Evolutionary conservation across 2,113 vertebrate species (phyloP), one percentile per base, ranked within the genome.

Genomic region (Pluvianellus socialis): DNA sequence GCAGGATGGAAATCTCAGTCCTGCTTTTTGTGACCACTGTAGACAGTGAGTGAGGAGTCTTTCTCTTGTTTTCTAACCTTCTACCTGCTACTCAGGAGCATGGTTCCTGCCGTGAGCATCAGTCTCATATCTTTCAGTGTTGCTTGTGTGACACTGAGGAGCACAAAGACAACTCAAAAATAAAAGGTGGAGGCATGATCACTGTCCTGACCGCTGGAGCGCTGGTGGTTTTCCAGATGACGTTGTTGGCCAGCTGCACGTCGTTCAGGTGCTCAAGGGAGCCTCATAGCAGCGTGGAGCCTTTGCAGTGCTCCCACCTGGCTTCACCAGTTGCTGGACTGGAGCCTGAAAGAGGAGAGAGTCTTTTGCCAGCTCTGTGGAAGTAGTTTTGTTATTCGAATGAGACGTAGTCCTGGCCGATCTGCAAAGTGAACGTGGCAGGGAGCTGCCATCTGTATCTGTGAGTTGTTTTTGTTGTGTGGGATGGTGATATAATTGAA

Each of bases 201-300:
- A 20, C n/a, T 10, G 17, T 65, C 30, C 38, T 53, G 56, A 42
- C 52, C 0, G 1, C 58, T 8, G 9, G 52, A 58, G 56, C 1
- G 1, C 15, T 35, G 30, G 21, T 61, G 40, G 24, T n/a, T 42
- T 59, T 66, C 38, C 28, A 50, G 49, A 24, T 13, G 42, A 10
- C 23, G 38, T 58, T 77, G 44, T 44, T 16, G 44, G 35, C 35
- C 38, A 12, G 4, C 61, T 4, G 1, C 8, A 5, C 0, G 2
- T 38, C 20, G 27, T 35, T 71, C 19, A 12, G 63, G 76, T 76
- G 40, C 71, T 26, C 1, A 2, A 55, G 8, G 32, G 20, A 62
- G 53, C 20, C 32, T 45, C 2, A 3, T 38, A 30, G 52, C 10
- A 14, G 4, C 5, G 7, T 22, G 52, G n/a, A 72, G 35, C 52